A percentile compares a stretch with the other conserved stretches of the same genome.
Conservation (phyloP, 1,140 invertebrate species). For the Phthorimaea operculella region DNA sequence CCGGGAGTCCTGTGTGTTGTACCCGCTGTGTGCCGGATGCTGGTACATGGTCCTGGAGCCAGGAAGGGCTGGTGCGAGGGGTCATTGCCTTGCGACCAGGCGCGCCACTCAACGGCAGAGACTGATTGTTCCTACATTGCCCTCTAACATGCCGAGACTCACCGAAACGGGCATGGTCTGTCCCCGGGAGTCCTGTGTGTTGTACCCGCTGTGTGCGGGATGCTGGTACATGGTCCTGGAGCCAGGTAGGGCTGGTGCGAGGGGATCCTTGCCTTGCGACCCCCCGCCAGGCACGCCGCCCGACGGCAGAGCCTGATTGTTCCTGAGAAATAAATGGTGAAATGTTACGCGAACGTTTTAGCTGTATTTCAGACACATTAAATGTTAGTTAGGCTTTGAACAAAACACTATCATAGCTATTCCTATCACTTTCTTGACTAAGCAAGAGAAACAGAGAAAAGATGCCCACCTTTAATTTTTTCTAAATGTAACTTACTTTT, state of each 20-base stretch:
- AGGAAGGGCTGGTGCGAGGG: too few species aligned
- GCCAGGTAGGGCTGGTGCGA: constrained; percentile 48
- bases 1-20: constrained; percentile 55
- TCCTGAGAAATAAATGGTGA: constrained; percentile 35
- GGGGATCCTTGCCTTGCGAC: constrained; percentile 56
- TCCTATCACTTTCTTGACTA: not conserved
- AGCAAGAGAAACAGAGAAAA: too few species aligned
- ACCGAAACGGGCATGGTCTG: constrained; percentile 53
- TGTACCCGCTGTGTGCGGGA: constrained; percentile 56
- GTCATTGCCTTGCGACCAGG: too few species aligned
- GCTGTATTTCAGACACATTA: too few species aligned
- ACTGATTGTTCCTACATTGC: too few species aligned
- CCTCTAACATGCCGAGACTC: constrained; percentile 9
- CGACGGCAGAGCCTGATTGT: constrained; percentile 49
- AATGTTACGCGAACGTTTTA: too few species aligned
- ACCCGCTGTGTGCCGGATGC: constrained; percentile 55
- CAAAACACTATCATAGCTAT: too few species aligned
- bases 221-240: constrained; percentile 56
- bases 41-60: too few species aligned
- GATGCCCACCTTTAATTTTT: too few species aligned
- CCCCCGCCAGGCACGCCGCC: constrained; percentile 39
- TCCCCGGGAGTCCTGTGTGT: constrained; percentile 47
- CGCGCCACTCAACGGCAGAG: too few species aligned
- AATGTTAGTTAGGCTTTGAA: too few species aligned
- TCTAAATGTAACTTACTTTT: too few species aligned